A percentile compares a stretch with the other conserved stretches of the same genome.
Evolutionary conservation across 2,797 vertebrate genomes (phyloP).

Genomic region (Poeciliopsis paucimaculata): DNA sequence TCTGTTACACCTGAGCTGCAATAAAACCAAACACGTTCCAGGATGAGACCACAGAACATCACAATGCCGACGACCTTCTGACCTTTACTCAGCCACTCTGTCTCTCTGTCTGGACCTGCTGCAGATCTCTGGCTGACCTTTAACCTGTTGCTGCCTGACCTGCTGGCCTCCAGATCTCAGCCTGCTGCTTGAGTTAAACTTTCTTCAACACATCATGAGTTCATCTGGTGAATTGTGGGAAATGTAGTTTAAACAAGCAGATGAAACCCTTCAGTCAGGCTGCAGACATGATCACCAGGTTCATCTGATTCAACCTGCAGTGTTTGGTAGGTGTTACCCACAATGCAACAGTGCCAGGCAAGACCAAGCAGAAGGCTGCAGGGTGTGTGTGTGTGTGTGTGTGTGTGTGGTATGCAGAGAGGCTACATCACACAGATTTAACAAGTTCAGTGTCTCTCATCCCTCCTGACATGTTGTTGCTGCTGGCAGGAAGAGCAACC

Average conservation of each 20-base stretch:
- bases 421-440: slow-evolving; percentile 80
- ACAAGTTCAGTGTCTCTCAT: slow-evolving; percentile 72
- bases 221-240: slow-evolving; percentile 1
- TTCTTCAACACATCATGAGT: background rate
- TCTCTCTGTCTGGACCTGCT: background rate
- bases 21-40: too few relatives aligned
- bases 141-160: background rate
- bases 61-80: background rate
- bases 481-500: slow-evolving; percentile 58
- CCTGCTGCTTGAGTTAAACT: background rate
- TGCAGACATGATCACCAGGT: background rate
- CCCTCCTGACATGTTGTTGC: slow-evolving; percentile 77
- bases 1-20: too few relatives aligned
- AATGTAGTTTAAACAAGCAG: background rate
- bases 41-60: background rate
- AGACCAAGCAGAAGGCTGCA: background rate
- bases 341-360: slow-evolving; percentile 37
- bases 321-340: slow-evolving; percentile 22
- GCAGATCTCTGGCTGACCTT: background rate
- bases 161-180: background rate
- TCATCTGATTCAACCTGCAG: background rate
- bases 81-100: background rate
- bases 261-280: background rate
- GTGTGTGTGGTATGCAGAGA: slow-evolving; percentile 41
- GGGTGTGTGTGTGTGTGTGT: slow-evolving; percentile 11